A percentile compares a stretch with the other conserved stretches of the same genome.
phyloP scores from a whole-genome alignment of 2,888 invertebrate genomes.

The Muschampia plurimacula region DNA sequence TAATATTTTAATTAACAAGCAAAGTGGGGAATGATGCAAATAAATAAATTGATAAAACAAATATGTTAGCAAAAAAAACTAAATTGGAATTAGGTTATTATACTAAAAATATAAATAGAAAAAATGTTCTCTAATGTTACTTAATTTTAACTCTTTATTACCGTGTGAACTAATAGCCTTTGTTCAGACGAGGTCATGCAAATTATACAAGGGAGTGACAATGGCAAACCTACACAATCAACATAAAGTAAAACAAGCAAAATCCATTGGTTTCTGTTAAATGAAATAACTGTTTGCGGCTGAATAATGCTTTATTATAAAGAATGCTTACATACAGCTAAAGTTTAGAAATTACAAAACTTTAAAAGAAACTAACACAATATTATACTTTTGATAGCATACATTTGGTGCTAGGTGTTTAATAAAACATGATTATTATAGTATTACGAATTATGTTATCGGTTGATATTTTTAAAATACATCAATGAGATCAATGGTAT shows the following conservation, averaged over 20 bases:
- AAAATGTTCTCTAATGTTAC: not conserved
- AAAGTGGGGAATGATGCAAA: not conserved
- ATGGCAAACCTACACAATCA: conserved; percentile 85
- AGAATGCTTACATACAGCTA: conserved; percentile 78
- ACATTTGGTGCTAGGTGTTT: conserved; percentile 52
- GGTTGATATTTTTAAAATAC: conserved; percentile 49
- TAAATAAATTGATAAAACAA: not conserved
- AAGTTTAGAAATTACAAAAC: conserved; percentile 73
- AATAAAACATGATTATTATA: conserved; percentile 54
- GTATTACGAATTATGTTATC: conserved; percentile 45
- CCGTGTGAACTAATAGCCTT: conserved; percentile 19
- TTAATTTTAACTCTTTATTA: not conserved
- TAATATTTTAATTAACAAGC: not conserved
- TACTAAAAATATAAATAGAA: not conserved
- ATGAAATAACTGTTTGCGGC: conserved; percentile 78
- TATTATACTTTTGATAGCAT: conserved; percentile 48
- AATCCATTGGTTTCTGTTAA: conserved; percentile 57
- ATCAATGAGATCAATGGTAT: conserved; percentile 61
- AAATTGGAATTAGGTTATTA: not conserved
- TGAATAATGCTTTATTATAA: conserved; percentile 83
- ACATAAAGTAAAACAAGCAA: conserved; percentile 68
- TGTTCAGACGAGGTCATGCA: conserved; percentile 52
- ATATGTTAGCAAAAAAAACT: not conserved
- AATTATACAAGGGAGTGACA: conserved; percentile 62
- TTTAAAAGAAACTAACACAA: conserved; percentile 54